Evolutionary conservation across 2,113 vertebrate species (phyloP), one percentile per base, ranked within the genome.

Genomic region (Podarcis raffonei): DNA sequence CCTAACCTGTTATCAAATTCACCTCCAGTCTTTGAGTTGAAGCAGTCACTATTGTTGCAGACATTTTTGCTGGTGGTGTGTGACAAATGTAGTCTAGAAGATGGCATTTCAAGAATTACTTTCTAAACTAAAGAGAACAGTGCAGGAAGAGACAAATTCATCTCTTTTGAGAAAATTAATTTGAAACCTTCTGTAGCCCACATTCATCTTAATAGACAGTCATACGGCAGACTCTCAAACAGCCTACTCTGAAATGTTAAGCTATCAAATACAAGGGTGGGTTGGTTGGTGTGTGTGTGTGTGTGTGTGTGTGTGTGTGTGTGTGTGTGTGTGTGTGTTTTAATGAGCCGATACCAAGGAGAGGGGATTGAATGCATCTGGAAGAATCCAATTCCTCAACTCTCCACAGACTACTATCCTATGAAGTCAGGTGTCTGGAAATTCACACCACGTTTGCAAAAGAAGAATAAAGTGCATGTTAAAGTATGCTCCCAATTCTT

Each of bases 91-190:
- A 72, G 32, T 76, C 32, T 80, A 91, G 91, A 92, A 92, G 85
- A 48, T 75, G 76, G 83, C 59, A 94, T 95, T 94, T 92, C 3
- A 80, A 84, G 87, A 66, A 90, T 81, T 5, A 65, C 25, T 84
- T 93, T 68, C 12, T 92, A 87, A 92, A 87, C 9, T 81, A 90
- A 91, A 96, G 87, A 85, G 25, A 65, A 84, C n/a, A 86, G 9
- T 15, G 30, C 2, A 71, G 77, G 39, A 90, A 94, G 71, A 92
- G 25, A 62, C 72, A 87, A 27, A 30, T 90, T 88, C 72, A 12
- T 87, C 37, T 62, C 87, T 91, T 90, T 87, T 84, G 84, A 91
- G 80, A 82, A 81, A 93, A 93, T 91, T 89, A 92, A 87, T 32
- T 86, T 79, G 75, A 91, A 94, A 57, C 42, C 18, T 69, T 91